Conservation (phyloP, 1,140 invertebrate genomes). For the Leptinotarsa lineolata region DNA sequence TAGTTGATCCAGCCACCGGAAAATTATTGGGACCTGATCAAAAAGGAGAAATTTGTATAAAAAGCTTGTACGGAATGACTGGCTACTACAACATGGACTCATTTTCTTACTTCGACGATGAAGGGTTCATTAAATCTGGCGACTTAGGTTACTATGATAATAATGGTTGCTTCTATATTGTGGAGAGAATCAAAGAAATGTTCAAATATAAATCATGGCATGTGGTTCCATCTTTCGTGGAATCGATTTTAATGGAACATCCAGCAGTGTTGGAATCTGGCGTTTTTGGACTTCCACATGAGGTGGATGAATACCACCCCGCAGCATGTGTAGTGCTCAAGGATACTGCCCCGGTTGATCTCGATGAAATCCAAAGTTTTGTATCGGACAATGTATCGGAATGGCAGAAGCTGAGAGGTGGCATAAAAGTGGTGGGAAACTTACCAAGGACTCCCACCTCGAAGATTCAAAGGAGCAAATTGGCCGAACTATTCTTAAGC, state of each 20-base stretch:
- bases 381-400: slow-evolving; percentile 44
- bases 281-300: slow-evolving; percentile 70
- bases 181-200: slow-evolving; percentile 76
- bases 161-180: slow-evolving; percentile 67
- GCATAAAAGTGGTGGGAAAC: slow-evolving; percentile 40
- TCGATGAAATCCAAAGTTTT: slow-evolving; percentile 37
- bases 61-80: slow-evolving; percentile 26
- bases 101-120: slow-evolving; percentile 55
- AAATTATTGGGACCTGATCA: slow-evolving; percentile 35
- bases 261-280: slow-evolving; percentile 67
- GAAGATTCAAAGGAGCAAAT: slow-evolving; percentile 37
- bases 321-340: slow-evolving; percentile 65
- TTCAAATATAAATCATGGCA: slow-evolving; percentile 67
- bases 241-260: slow-evolving; percentile 67
- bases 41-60: slow-evolving; percentile 37
- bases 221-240: slow-evolving; percentile 61
- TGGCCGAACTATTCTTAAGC: slow-evolving; percentile 7
- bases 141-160: slow-evolving; percentile 72
- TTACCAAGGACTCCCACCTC: slow-evolving; percentile 46
- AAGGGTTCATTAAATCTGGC: slow-evolving; percentile 75
- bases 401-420: slow-evolving; percentile 42
- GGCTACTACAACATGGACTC: slow-evolving; percentile 34
- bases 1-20: slow-evolving; percentile 36
- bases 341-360: slow-evolving; percentile 5
- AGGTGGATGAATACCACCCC: slow-evolving; percentile 66